A percentile compares a stretch with the other conserved stretches of the same genome.
phyloP scores from a whole-genome alignment of 2,113 vertebrate genomes.

The Macrotis lagotis region DNA sequence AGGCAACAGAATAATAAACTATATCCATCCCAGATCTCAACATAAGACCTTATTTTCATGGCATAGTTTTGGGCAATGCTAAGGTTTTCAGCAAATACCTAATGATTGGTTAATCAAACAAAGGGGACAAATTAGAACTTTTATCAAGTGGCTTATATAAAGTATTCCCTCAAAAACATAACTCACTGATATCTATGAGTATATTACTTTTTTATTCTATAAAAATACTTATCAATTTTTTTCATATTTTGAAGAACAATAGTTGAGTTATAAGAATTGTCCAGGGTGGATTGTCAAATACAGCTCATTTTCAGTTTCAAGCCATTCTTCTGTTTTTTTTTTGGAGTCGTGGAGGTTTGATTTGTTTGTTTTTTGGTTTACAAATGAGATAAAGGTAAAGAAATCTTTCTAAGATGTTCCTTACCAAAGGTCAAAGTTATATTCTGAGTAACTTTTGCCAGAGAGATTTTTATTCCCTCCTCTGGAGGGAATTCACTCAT shows the following conservation, averaged over 20 bases:
- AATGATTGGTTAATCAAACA: not conserved
- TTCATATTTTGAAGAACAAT: rapidly evolving
- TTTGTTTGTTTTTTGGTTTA: not conserved
- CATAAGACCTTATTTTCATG: not conserved
- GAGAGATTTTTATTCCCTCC: not conserved
- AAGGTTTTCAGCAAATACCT: not conserved
- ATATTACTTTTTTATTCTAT: not conserved
- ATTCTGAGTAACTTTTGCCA: not conserved
- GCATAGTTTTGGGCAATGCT: too few species aligned
- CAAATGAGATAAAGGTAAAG: constrained; percentile 4
- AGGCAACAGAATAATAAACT: not conserved
- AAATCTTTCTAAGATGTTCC: not conserved
- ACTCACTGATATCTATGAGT: not conserved
- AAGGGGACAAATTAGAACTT: not conserved
- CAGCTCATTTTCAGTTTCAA: not conserved
- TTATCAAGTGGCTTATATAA: not conserved
- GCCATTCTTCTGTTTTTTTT: not conserved
- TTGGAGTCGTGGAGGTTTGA: not conserved
- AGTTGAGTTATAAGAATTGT: not conserved
- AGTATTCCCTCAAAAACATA: not conserved
- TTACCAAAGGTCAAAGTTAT: not conserved
- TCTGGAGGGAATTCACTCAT: not conserved
- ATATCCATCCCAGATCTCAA: not conserved
- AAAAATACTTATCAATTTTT: not conserved
- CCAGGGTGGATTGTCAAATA: not conserved